Evolutionary conservation across 2,888 invertebrate genomes (phyloP).

Genomic region (Apeira syringaria): DNA sequence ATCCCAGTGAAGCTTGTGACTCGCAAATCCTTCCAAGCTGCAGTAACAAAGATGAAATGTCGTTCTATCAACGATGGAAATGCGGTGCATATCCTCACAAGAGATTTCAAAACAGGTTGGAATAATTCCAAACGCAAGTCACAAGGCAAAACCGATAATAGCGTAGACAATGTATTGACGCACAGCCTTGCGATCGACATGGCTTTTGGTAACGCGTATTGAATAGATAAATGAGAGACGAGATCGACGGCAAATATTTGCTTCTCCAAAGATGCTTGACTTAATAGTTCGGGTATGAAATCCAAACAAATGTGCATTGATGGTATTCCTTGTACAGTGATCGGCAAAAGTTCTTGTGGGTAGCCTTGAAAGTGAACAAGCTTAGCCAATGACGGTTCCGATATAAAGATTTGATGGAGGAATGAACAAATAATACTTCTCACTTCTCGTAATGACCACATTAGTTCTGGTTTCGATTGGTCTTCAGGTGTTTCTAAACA

Average conservation of each 20-base stretch:
- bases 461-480: conserved; percentile 86
- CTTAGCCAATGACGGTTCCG: conserved; percentile 96
- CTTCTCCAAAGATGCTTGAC: conserved; percentile 96
- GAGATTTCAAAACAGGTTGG: conserved; percentile 91
- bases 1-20: conserved; percentile 91
- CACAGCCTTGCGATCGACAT: conserved; percentile 95
- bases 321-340: conserved; percentile 97
- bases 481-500: conserved; percentile 92
- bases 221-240: conserved; percentile 95
- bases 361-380: conserved; percentile 99
- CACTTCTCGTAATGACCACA: conserved; percentile 94
- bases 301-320: conserved; percentile 99
- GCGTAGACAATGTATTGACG: conserved; percentile 93
- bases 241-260: conserved; percentile 97
- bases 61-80: conserved; percentile 96
- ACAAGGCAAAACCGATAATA: conserved; percentile 90
- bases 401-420: conserved; percentile 98
- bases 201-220: conserved; percentile 96
- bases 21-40: conserved; percentile 94
- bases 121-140: conserved; percentile 92
- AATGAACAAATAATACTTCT: conserved; percentile 96
- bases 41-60: conserved; percentile 92
- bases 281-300: conserved; percentile 96
- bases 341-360: conserved; percentile 93
- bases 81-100: conserved; percentile 94